Base-by-base conservation (phyloP, 2,888 invertebrate genomes). In the Eremobia ochroleuca region DNA sequence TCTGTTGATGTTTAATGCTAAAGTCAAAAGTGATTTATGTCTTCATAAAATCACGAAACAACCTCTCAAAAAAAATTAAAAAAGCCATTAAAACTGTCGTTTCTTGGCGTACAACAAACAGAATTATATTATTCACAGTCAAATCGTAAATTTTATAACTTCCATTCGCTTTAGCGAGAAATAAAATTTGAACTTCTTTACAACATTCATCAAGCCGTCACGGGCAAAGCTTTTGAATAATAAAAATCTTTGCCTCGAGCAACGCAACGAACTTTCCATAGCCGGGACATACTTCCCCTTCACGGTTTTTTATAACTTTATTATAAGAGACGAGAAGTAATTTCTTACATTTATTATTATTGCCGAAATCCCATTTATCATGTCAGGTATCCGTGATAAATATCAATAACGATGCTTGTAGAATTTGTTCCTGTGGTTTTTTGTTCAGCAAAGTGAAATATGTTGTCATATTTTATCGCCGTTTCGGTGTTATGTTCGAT, bases 201-300 rank as follows among this genome's bases (percentile, higher is more conserved):
- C 91, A 94, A 93, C 96, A 95, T 96, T 95, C 94, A 95, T 96
- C 96, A 95, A 92, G 93, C 92, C 94, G 95, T 95, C 95, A 93
- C 86, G 92, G 91, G 92, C 94, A 94, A 93, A 92, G 92, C 94
- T 94, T 95, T 94, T 96, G 95, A 96, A 95, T 96, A 95, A 95
- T 95, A 94, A 95, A 95, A 95, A 92, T 91, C 89, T 90, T 92
- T 88, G 88, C 89, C 85, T 76, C 74, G 81, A 84, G 85, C 83
- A 81, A 85, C 87, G 85, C 82, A 86, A 84, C 85, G 84, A 79
- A 86, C 83, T 85, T 85, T 81, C 86, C 77, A 77, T 82, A 72
- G 77, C 85, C 64, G 43, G 80, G 87, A 87, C 86, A 85, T 87
- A 85, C 87, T 89, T 87, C 79, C 87, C 84, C 84, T 81, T 84